phyloP scores from a whole-genome alignment of 2,888 invertebrate genomes.

The Melieria omissa region DNA sequence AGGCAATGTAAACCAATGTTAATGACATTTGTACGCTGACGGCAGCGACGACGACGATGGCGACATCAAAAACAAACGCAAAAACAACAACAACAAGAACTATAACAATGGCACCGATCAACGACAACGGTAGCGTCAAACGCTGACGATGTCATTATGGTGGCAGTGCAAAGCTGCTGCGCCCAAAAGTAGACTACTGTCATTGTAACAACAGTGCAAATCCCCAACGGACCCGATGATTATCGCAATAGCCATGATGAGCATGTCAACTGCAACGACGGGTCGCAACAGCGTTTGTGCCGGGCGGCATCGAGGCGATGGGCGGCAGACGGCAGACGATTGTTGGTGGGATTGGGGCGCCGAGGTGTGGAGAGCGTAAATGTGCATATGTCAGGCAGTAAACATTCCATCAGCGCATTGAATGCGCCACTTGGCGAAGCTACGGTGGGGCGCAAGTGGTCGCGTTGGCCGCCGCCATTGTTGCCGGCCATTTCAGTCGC shows the following conservation, averaged over 20 bases:
- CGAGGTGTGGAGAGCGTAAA: too few relatives aligned
- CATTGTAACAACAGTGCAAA: constrained; percentile 12
- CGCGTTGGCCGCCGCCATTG: neutral
- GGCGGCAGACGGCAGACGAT: too few relatives aligned
- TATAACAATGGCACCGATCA: too few relatives aligned
- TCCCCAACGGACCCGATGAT: constrained; percentile 23
- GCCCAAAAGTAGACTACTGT: too few relatives aligned
- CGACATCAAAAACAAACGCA: too few relatives aligned
- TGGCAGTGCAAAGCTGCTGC: too few relatives aligned
- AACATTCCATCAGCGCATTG: constrained; percentile 1
- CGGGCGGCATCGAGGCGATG: neutral
- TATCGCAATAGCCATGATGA: constrained; percentile 26
- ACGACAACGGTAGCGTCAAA: too few relatives aligned
- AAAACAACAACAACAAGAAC: too few relatives aligned
- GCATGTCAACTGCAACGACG: neutral
- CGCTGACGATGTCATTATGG: too few relatives aligned
- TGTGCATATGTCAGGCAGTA: neutral
- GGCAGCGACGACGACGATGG: neutral
- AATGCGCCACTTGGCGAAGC: neutral
- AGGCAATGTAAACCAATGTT: constrained; percentile 36
- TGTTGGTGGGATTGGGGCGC: too few relatives aligned
- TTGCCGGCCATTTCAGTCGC: constrained; percentile 20
- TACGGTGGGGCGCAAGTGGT: too few relatives aligned
- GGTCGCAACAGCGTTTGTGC: neutral
- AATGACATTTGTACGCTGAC: constrained; percentile 26